Evolutionary conservation across 2,888 invertebrate genomes (phyloP).

Genomic region (Epinotia nisella): DNA sequence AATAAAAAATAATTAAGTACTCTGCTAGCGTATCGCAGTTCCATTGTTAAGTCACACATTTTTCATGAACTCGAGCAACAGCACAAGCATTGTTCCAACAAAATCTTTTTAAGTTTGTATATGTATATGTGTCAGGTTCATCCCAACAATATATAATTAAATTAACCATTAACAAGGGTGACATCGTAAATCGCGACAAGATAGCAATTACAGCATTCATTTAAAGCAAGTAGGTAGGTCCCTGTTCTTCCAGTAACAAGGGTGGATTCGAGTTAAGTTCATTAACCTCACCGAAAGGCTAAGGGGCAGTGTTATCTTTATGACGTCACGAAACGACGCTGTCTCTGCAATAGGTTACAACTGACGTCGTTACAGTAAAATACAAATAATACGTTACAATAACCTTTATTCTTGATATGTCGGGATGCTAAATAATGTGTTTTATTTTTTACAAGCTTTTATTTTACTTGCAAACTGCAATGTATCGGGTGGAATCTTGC

Average conservation of each 20-base stretch:
- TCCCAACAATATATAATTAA: background rate
- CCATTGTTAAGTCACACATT: too few relatives aligned
- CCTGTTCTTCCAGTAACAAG: conserved; percentile 5
- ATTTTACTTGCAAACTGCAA: too few relatives aligned
- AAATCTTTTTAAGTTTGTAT: too few relatives aligned
- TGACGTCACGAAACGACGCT: conserved; percentile 54
- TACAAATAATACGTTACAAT: too few relatives aligned
- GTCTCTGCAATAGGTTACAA: conserved; percentile 44
- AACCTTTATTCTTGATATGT: too few relatives aligned
- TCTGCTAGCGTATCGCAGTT: too few relatives aligned
- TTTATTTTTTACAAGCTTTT: too few relatives aligned
- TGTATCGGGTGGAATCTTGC: too few relatives aligned
- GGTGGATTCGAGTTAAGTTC: conserved; percentile 47
- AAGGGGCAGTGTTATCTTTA: conserved; percentile 60
- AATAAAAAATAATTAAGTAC: too few relatives aligned
- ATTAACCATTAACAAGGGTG: conserved; percentile 4
- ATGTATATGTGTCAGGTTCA: background rate
- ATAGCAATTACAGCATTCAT: conserved; percentile 35
- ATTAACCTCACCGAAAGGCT: conserved; percentile 48
- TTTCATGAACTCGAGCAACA: too few relatives aligned
- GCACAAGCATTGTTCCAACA: too few relatives aligned
- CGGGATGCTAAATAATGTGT: too few relatives aligned
- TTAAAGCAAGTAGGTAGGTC: conserved; percentile 14
- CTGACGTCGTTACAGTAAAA: conserved; percentile 51
- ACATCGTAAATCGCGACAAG: conserved; percentile 23